Percentiles rank a stretch among this genome's conserved stretches.
phyloP scores from a whole-genome alignment of 2,888 invertebrate species.

The Antitype chi region DNA sequence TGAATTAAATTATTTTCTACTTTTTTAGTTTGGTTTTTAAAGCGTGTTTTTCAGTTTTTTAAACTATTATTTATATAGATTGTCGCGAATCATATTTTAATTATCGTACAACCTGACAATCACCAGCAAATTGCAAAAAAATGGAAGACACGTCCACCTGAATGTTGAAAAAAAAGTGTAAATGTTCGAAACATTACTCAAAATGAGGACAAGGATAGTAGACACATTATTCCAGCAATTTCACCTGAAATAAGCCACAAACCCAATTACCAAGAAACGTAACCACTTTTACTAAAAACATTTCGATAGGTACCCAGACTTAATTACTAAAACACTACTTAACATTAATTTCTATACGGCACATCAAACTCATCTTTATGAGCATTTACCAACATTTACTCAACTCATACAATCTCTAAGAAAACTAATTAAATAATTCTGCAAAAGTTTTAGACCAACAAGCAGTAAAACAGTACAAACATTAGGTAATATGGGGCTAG shows the following conservation, averaged over 20 bases:
- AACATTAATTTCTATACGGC: slow-evolving; percentile 17
- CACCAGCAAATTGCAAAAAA: no score
- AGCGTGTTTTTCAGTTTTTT: no score
- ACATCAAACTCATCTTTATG: slow-evolving; percentile 27
- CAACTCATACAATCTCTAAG: slow-evolving; percentile 7
- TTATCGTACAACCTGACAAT: no score
- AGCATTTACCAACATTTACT: slow-evolving; percentile 10
- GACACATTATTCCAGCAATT: slow-evolving; percentile 19
- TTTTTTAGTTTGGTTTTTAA: no score
- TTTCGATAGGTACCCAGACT: slow-evolving; percentile 31
- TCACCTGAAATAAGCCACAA: slow-evolving; percentile 13
- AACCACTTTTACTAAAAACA: slow-evolving; percentile 7
- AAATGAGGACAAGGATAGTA: slow-evolving; percentile 1
- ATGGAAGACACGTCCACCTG: no score
- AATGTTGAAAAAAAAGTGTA: neutral
- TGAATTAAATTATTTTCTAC: no score
- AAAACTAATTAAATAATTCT: slow-evolving; percentile 25
- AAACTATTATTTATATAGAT: no score
- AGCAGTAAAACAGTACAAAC: slow-evolving; percentile 18
- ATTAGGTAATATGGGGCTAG: slow-evolving; percentile 63
- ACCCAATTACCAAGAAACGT: slow-evolving; percentile 19
- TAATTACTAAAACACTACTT: slow-evolving; percentile 26
- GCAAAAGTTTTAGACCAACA: slow-evolving; percentile 27
- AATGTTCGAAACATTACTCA: neutral
- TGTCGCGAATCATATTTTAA: neutral